A percentile compares a stretch with the other conserved stretches of the same genome.
Conservation (phyloP, 2,797 vertebrate genomes). For the Ctenochaetus hawaiiensis region DNA sequence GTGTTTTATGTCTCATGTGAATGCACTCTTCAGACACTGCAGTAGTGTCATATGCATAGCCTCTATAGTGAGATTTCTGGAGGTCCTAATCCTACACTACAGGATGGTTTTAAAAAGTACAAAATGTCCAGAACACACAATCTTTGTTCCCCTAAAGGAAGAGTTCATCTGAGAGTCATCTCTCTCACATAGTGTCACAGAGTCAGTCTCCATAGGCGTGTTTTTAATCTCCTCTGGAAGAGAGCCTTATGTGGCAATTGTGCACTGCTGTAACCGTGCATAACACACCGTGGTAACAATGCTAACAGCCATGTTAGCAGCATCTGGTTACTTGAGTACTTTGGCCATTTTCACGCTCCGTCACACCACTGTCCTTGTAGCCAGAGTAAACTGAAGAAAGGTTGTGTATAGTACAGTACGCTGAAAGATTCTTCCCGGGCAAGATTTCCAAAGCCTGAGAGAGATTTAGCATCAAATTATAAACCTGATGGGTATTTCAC, state of each 20-base stretch:
- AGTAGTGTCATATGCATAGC: constrained; percentile 16
- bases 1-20: background rate
- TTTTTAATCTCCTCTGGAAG: constrained; percentile 46
- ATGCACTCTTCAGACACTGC: constrained; percentile 8
- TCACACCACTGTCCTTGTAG: constrained; percentile 43
- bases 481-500: constrained; percentile 38
- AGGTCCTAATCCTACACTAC: constrained; percentile 35
- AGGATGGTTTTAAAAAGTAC: constrained; percentile 54
- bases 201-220: constrained; percentile 44
- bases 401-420: constrained; percentile 2
- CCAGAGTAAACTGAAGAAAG: constrained; percentile 38
- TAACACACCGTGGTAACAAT: constrained; percentile 29
- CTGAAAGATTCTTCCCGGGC: constrained; percentile 20
- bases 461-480: constrained; percentile 35
- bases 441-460: constrained; percentile 26
- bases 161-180: constrained; percentile 51
- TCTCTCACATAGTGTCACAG: constrained; percentile 39
- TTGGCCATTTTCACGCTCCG: constrained; percentile 55
- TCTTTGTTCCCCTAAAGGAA: constrained; percentile 54
- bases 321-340: constrained; percentile 60
- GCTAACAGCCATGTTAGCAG: constrained; percentile 57
- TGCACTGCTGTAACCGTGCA: constrained; percentile 36
- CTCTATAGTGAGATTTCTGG: constrained; percentile 21
- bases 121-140: constrained; percentile 54
- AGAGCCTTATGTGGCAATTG: constrained; percentile 26